phyloP scores from a whole-genome alignment of 2,888 invertebrate species.

The Trichopria drosophilae region DNA sequence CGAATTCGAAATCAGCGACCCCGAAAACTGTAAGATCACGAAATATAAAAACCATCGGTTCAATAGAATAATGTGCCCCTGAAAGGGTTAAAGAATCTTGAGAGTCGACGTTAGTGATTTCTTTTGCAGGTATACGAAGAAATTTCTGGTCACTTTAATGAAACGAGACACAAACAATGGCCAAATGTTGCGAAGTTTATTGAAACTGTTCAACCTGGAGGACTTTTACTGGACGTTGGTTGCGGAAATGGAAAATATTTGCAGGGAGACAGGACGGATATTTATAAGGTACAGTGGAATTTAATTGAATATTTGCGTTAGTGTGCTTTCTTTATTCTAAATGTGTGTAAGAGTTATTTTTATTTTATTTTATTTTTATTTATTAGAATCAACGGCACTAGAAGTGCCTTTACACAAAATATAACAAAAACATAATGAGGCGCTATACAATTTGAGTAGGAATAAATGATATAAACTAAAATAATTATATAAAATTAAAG shows the following conservation, averaged over 20 bases:
- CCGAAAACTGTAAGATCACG: too few species aligned
- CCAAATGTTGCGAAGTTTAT: slow-evolving; percentile 85
- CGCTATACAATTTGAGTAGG: too few species aligned
- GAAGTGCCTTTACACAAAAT: too few species aligned
- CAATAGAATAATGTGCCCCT: too few species aligned
- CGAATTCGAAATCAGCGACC: too few species aligned
- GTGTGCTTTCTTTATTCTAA: background rate
- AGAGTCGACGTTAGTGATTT: too few species aligned
- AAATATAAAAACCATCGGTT: too few species aligned
- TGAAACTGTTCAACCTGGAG: slow-evolving; percentile 66
- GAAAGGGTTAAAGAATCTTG: too few species aligned
- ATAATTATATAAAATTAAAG: too few species aligned
- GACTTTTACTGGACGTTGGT: slow-evolving; percentile 86
- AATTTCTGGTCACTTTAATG: slow-evolving; percentile 93
- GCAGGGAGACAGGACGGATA: slow-evolving; percentile 34
- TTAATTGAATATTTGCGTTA: slow-evolving; percentile 5
- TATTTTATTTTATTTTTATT: slow-evolving; percentile 17
- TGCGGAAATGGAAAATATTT: slow-evolving; percentile 99
- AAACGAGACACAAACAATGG: slow-evolving; percentile 94
- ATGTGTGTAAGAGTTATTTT: slow-evolving; percentile 32
- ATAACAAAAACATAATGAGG: too few species aligned
- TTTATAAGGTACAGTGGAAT: slow-evolving; percentile 48
- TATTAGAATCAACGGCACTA: too few species aligned
- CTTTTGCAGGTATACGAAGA: slow-evolving; percentile 80
- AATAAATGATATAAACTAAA: too few species aligned